A percentile compares a stretch with the other conserved stretches of the same genome.
These are phyloP conservation scores for Coilia nasus DNA, from an alignment of 2,797 vertebrate species.

Conservation along the genomic window DNA sequence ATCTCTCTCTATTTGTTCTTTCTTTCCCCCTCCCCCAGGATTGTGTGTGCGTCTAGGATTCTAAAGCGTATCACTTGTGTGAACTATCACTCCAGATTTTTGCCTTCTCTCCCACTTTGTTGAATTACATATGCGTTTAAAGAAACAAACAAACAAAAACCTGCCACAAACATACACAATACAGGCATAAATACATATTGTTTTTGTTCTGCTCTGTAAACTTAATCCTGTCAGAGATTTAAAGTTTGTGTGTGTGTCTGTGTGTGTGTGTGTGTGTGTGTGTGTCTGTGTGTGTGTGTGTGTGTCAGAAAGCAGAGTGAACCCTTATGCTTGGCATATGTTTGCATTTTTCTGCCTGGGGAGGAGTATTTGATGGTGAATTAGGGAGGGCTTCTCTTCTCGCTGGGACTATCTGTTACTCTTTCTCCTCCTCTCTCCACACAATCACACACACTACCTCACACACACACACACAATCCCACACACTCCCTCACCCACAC, in stretches of 20 bases:
- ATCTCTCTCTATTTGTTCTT: too few species aligned
- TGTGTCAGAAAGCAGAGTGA: not conserved
- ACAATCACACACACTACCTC: not conserved
- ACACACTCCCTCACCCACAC: not conserved
- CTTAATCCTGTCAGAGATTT: not conserved
- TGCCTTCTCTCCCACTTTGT: not conserved
- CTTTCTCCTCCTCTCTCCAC: constrained; percentile 21
- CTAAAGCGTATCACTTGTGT: constrained; percentile 36
- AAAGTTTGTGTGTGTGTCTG: not conserved
- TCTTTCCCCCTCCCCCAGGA: too few species aligned
- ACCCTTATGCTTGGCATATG: constrained; percentile 25
- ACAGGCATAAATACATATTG: not conserved
- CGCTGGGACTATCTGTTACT: constrained; percentile 20
- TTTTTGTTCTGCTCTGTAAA: not conserved
- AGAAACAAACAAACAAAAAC: not conserved
- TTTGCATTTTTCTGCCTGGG: constrained; percentile 19
- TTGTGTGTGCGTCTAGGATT: constrained; percentile 45
- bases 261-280: not conserved
- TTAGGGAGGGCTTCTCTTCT: constrained; percentile 11
- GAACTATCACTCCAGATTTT: not conserved
- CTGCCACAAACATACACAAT: not conserved
- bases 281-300: constrained; percentile 8
- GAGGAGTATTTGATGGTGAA: constrained; percentile 1
- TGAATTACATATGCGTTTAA: not conserved
- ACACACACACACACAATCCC: not conserved